Evolutionary conservation across 1,140 invertebrate genomes (phyloP).

Genomic region (Eupeodes corollae): DNA sequence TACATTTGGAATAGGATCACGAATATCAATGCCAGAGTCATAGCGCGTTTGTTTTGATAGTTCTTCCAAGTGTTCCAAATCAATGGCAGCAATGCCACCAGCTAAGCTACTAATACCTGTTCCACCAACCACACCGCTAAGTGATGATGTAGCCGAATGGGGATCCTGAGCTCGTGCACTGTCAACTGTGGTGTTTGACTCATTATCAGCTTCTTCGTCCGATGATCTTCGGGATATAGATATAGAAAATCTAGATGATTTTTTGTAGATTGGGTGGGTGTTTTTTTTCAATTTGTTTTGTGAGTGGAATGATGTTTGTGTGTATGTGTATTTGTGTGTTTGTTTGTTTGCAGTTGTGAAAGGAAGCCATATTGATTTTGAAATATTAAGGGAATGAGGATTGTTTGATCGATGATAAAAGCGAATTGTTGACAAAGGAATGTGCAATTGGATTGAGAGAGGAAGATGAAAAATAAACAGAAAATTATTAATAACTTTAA

Average conservation of each 20-base stretch:
- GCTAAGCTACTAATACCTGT: neutral
- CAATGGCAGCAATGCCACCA: constrained; percentile 13
- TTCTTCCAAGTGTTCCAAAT: constrained; percentile 30
- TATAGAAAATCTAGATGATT: constrained; percentile 20
- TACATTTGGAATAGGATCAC: constrained; percentile 52
- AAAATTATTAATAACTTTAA: neutral
- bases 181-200: constrained; percentile 31
- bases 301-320: neutral
- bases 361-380: neutral
- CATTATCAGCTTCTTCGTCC: constrained; percentile 35
- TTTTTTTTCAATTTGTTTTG: neutral
- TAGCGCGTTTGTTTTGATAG: constrained; percentile 62
- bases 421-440: neutral
- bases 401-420: no score
- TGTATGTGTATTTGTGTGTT: neutral
- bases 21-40: constrained; percentile 79
- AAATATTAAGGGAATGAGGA: neutral
- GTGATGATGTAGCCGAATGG: constrained; percentile 25
- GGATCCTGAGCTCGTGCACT: constrained; percentile 27
- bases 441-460: neutral
- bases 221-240: constrained; percentile 38
- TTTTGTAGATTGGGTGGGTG: neutral
- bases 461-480: neutral
- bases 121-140: constrained; percentile 12
- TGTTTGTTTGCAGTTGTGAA: constrained; percentile 1